Evolutionary conservation across 2,113 vertebrate genomes (phyloP).

Genomic region (Zosterops japonicus): DNA sequence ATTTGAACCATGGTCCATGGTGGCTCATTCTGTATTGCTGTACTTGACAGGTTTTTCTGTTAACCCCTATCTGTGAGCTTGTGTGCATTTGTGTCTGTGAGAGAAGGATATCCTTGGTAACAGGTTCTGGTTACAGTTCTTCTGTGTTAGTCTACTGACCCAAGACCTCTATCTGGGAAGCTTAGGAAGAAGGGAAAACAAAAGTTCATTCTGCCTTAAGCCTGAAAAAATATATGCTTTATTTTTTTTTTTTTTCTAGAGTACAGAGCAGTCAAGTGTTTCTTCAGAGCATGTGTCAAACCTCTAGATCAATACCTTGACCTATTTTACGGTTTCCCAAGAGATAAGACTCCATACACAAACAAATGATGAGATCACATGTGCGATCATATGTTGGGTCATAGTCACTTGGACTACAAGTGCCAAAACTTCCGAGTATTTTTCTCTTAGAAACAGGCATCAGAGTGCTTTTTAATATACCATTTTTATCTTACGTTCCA

Average conservation of each 20-base stretch:
- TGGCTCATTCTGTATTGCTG: background rate
- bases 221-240: background rate
- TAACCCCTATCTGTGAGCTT: background rate
- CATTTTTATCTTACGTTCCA: background rate
- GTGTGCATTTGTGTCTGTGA: background rate
- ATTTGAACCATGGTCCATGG: background rate
- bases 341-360: conserved; percentile 40
- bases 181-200: background rate
- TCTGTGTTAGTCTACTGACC: background rate
- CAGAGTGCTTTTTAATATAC: background rate
- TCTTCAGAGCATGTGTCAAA: background rate
- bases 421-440: background rate
- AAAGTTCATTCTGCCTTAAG: background rate
- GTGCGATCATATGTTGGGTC: background rate
- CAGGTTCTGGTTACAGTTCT: background rate
- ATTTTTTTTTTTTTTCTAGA: background rate
- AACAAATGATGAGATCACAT: conserved; percentile 38
- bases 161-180: background rate
- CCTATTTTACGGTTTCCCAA: conserved; percentile 54
- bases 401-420: background rate
- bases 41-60: background rate
- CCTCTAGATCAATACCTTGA: conserved; percentile 39
- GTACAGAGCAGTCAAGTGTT: background rate
- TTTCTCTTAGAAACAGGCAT: background rate
- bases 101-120: background rate